These are phyloP conservation scores for Pipistrellus kuhlii DNA, from an alignment of 2,797 vertebrate genomes.

Conservation along the genomic window DNA sequence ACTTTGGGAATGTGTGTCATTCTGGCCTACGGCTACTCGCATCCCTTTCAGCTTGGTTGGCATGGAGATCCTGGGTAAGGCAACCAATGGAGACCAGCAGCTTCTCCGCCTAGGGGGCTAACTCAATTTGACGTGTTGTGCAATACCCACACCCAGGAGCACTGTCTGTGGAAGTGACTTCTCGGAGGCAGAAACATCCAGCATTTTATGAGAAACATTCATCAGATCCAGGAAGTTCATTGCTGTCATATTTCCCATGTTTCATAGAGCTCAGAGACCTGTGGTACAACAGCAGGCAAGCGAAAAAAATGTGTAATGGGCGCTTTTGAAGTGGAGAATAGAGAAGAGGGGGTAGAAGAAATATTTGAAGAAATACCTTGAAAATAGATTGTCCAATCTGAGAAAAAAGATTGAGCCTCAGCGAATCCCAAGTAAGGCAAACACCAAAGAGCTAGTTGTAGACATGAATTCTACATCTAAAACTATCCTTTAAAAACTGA, in stretches of 20 bases:
- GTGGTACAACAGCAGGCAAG: neutral
- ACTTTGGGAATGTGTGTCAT: neutral
- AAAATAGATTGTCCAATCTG: neutral
- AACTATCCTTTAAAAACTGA: slow-evolving; percentile 13
- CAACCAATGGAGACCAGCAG: neutral
- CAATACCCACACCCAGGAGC: neutral
- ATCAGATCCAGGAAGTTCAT: slow-evolving; percentile 1
- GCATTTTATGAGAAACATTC: slow-evolving; percentile 39
- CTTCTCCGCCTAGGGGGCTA: neutral
- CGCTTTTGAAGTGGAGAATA: neutral
- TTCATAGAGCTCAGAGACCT: neutral
- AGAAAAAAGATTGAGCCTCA: neutral
- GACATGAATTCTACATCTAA: slow-evolving; percentile 17
- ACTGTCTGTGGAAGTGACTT: neutral
- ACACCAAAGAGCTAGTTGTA: neutral
- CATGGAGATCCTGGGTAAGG: neutral
- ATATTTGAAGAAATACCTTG: neutral
- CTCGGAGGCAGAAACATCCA: neutral
- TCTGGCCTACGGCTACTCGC: neutral
- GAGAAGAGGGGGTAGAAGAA: neutral
- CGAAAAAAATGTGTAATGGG: neutral
- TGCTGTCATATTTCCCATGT: neutral
- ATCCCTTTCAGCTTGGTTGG: neutral
- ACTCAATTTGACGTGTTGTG: neutral
- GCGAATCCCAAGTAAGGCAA: slow-evolving; percentile 23